Percentiles rank a stretch among this genome's conserved stretches.
These are phyloP conservation scores for Drosophila multiciliata DNA, from an alignment of 2,888 invertebrate genomes.

Conservation along the genomic window DNA sequence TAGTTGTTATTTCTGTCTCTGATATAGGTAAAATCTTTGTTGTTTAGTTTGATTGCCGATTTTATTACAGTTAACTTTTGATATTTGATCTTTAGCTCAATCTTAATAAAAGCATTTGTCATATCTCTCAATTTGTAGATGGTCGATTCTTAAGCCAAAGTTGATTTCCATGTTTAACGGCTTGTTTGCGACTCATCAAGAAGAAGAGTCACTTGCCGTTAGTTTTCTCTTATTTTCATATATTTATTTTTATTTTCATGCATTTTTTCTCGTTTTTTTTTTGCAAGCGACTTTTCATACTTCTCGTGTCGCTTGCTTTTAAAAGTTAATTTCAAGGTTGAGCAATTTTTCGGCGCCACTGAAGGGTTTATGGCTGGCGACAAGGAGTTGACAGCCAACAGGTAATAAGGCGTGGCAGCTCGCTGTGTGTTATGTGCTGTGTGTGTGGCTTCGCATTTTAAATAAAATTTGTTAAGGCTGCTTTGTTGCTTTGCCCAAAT, in stretches of 20 bases:
- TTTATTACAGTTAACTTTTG: neutral
- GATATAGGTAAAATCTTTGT: neutral
- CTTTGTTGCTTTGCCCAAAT: constrained; percentile 60
- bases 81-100: neutral
- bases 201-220: constrained; percentile 17
- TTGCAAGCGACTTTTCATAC: constrained; percentile 49
- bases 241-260: constrained; percentile 9
- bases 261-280: constrained; percentile 10
- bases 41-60: neutral
- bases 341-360: constrained; percentile 59
- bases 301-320: constrained; percentile 50
- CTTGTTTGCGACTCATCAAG: constrained; percentile 53
- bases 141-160: neutral
- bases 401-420: constrained; percentile 58
- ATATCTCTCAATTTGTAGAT: constrained; percentile 6
- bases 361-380: constrained; percentile 65
- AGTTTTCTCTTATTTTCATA: constrained; percentile 21
- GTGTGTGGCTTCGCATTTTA: constrained; percentile 66
- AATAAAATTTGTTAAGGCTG: constrained; percentile 64
- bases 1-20: neutral
- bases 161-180: constrained; percentile 63
- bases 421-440: constrained; percentile 4
- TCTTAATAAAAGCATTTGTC: neutral
- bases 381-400: constrained; percentile 61
- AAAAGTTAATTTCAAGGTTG: constrained; percentile 81